Base-by-base conservation (phyloP, 2,888 invertebrate species). In the Venustoraphidia nigricollis region DNA sequence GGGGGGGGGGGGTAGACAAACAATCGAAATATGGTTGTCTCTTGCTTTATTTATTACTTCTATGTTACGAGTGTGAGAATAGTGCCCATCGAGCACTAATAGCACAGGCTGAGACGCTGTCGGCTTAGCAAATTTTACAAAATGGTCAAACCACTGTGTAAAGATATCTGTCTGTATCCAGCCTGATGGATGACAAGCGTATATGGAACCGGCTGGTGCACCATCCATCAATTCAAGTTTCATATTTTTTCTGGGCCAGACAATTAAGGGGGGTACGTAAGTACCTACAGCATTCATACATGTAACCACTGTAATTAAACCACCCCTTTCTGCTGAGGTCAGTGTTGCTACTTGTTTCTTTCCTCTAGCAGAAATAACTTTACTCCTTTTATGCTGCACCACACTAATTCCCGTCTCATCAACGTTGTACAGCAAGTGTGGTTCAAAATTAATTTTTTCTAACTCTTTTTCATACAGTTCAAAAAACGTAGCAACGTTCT, bases 101-200 rank as follows among this genome's bases (percentile, higher is more conserved):
- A 41, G 10, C 10, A 41, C 41, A 13, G 41, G 41, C 10, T n/a
- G 10, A 13, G n/a, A n/a, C 10, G 14, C 14, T 10, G 11, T 41
- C 44, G 43, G 48, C 44, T 48, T 50, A 13, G 41, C 14, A 14
- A 13, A 13, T 14, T 41, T 41, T n/a, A 41, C 10, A 41, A 38
- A 38, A 53, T 64, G 59, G 34, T 55, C 44, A 41, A 64, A 54
- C 61, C 61, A 63, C 37, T 59, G 45, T 3, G 58, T 53, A 52
- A 62, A 63, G 2, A 60, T 47, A 27, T 59, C 47, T 27, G 52
- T 45, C 50, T 62, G 60, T 9, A 64, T 57, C 62, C 61, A 64
- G 11, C 60, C 58, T 39, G 59, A 60, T 48, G 53, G 53, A 47
- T 61, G 59, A 51, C 53, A 55, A 39, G 50, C 52, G 34, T 50